Base-by-base conservation (phyloP, 1,140 invertebrate genomes). In the Leptinotarsa texana region DNA sequence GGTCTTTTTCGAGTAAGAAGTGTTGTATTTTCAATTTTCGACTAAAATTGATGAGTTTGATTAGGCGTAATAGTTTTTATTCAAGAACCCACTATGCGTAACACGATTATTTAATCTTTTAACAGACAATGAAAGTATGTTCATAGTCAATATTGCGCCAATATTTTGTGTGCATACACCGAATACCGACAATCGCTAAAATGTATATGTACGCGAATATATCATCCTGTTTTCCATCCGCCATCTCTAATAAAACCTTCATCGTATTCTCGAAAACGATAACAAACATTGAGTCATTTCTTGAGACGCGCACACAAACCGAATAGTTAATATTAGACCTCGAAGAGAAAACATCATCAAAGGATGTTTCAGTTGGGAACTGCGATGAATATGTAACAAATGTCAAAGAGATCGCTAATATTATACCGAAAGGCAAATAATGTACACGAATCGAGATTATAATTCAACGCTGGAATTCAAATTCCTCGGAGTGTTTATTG, bases 271-370 rank as follows among this genome's bases (percentile, higher is more conserved):
- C 17, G 17, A 57, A 57, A 57, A 57, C 51, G 51, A 57, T 18
- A 57, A 57, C 51, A 57, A 57, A 57, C 51, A n/a, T 57, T 57
- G 51, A 57, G 51, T 57, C 51, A 57, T 57, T 57, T 57, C 51
- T 57, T 57, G 51, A 33, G 33, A 5, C 4, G 51, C 13, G 51
- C 4, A 57, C 51, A 57, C 51, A 8, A 57, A 57, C 51, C 51
- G 51, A 57, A 57, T 57, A 57, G 51, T 57, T 57, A 57, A 57
- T 57, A 57, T 57, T 57, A 57, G 51, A 57, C n/a, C 51, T 17
- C 51, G 51, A 15, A 57, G 51, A 57, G 51, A 57, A 57, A 57
- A 57, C 51, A 57, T 57, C 51, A 17, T 57, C 51, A 57, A 57
- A 57, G 51, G 51, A 57, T 57, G 51, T 57, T 57, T 57, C n/a